These are phyloP conservation scores for Cephus pulcher DNA, from an alignment of 2,888 invertebrate species.

Conservation along the genomic window DNA sequence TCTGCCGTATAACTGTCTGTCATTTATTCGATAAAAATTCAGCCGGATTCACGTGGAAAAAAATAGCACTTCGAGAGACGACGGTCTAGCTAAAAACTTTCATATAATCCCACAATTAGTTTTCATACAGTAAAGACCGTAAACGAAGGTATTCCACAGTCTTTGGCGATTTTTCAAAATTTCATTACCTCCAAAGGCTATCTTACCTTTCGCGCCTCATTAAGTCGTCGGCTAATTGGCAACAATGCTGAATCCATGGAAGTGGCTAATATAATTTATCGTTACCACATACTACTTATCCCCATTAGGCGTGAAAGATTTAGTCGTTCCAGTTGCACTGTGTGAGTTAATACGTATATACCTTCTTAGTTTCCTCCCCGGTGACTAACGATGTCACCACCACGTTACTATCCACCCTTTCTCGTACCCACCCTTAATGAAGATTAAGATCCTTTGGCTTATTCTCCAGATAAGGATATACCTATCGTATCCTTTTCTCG, in stretches of 20 bases:
- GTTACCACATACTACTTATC: slow-evolving; percentile 31
- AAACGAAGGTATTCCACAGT: neutral
- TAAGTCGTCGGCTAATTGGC: neutral
- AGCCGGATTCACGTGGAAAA: neutral
- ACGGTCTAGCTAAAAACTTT: neutral
- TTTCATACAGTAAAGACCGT: neutral
- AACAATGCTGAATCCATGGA: neutral
- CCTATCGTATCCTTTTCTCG: neutral
- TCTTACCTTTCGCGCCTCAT: neutral
- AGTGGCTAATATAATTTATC: slow-evolving; percentile 40
- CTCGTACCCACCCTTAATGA: slow-evolving; percentile 25
- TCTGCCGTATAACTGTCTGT: neutral
- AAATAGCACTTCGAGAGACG: neutral
- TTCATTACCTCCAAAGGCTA: neutral
- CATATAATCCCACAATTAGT: neutral
- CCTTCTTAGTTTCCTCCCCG: slow-evolving; percentile 26
- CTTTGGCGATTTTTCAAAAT: neutral
- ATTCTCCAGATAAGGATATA: slow-evolving; percentile 13
- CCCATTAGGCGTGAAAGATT: slow-evolving; percentile 37
- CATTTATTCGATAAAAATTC: neutral
- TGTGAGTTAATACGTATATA: slow-evolving; percentile 14
- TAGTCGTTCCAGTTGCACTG: slow-evolving; percentile 23
- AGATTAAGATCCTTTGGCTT: slow-evolving; percentile 38
- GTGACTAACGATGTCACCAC: slow-evolving; percentile 32
- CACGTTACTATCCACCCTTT: slow-evolving; percentile 18